Base-by-base conservation (phyloP, 2,888 invertebrate species). In the Apocheima hispidaria region DNA sequence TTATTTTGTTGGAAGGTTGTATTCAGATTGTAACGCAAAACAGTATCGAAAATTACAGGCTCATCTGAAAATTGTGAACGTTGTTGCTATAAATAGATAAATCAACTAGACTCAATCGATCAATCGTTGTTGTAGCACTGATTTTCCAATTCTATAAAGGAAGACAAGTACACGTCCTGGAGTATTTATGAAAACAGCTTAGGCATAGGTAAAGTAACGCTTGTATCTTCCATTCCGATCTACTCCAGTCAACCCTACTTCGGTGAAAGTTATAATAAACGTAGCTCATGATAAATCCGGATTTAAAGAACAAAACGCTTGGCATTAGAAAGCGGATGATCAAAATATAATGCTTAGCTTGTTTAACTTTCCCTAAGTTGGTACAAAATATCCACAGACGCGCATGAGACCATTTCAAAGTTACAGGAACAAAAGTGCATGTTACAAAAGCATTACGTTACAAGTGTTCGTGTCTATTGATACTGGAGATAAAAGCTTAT, bases 11-110 rank as follows among this genome's bases (percentile, higher is more conserved):
- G 4, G n/a, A 23, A 33, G 1, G 26, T 48, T 44, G 4, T 36
- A 20, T 35, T 36, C 10, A 1, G 30, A 48, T 40, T 40, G 46
- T 12, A 23, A 56, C 60, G 44, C 43, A 49, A 63, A 65, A 70
- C 72, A 74, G 76, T 71, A 72, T 71, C 72, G 70, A 69, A 71
- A 48, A 53, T 53, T 59, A 59, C 44, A 57, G 66, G 64, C 14
- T 30, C 21, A 16, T 16, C 12, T 46, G 18, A 6, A 7, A 36
- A 26, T 46, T 26, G 2, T 23, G 7, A 23, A 43, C n/a, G 4
- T 23, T 14, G 23, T 2, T 41, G 16, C 4, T 21, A 23, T n/a
- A 4, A 7, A 4, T 4, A n/a, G n/a, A 14, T 14, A 35, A n/a
- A 5, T 6, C 4, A 5, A 4, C n/a, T 33, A 4, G 2, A 12